Evolutionary conservation across 2,888 invertebrate genomes (phyloP), one percentile per base, ranked within the genome.

Genomic region (Schizaphis graminum): DNA sequence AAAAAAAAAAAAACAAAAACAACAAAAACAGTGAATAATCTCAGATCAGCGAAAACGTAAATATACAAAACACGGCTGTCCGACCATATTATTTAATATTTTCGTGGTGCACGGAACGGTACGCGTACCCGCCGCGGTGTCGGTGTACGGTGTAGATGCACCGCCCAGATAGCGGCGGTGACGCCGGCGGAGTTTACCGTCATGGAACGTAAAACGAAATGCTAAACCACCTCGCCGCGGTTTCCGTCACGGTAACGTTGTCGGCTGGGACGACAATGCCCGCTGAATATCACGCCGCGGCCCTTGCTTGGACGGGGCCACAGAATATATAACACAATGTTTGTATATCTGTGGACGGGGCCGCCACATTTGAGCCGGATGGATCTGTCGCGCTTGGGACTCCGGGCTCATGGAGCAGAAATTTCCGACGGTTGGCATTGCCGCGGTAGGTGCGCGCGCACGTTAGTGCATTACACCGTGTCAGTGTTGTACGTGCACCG

Each of bases 11-110:
- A 67, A 91, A 44, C 21, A 56, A 91, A 91, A 88, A 88, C 49
- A 88, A 88, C 26, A 86, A 94, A 85, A 85, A 86, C 61, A 16
- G 28, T 11, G 35, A 90, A 85, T 93, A 90, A 94, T 90, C 90
- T 94, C 87, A 11, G 85, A 41, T 90, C 61, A 61, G 86, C 28
- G 11, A 57, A 86, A 94, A 94, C 41, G 93, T 94, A 94, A 94
- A 94, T 94, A 94, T 85, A 93, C 93, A 94, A 94, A 94, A 94
- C 90, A 94, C 93, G 35, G 93, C 49, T 26, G 85, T 44, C 90
- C 90, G 85, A 86, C 93, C 90, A 86, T 61, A 89, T 44, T 77
- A 92, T 91, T 41, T 91, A 56, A 57, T 84, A 84, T 49, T 89
- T 89, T 57, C 84, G 47, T 77, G 90, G 93, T 86, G 93, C 26